Conservation (phyloP, 1,140 invertebrate species). For the Drosophila sp. region DNA sequence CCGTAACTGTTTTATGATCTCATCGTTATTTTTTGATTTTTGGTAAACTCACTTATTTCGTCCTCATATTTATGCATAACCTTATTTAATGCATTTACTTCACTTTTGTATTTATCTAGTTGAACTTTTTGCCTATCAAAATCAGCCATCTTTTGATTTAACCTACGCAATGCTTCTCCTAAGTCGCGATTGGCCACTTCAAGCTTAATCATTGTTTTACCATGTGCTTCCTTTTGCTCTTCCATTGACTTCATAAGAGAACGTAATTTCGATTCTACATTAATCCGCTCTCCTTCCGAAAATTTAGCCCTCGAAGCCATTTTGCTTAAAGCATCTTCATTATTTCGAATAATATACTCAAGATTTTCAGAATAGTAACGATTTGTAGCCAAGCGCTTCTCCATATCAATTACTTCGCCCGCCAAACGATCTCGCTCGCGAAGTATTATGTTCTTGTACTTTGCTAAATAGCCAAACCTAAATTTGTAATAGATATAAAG, state of each 20-base stretch:
- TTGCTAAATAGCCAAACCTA: constrained; percentile 66
- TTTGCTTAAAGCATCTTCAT: constrained; percentile 66
- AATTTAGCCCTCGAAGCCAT: constrained; percentile 49
- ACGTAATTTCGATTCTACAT: constrained; percentile 55
- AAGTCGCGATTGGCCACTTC: constrained; percentile 46
- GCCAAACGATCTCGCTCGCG: constrained; percentile 85
- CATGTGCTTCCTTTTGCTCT: constrained; percentile 54
- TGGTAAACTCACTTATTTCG: constrained; percentile 46
- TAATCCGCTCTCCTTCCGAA: constrained; percentile 49
- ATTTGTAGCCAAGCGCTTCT: constrained; percentile 84
- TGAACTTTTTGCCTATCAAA: constrained; percentile 55
- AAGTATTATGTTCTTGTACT: constrained; percentile 74
- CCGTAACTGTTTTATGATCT: constrained; percentile 51
- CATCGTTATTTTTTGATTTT: constrained; percentile 59
- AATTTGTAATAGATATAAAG: neutral
- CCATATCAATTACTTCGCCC: constrained; percentile 84
- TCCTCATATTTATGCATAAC: constrained; percentile 59
- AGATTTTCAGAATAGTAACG: constrained; percentile 84
- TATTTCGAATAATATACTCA: constrained; percentile 75
- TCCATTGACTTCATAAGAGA: constrained; percentile 54
- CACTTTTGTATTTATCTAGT: constrained; percentile 60
- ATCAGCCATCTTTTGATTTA: constrained; percentile 48
- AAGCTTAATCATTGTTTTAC: constrained; percentile 48
- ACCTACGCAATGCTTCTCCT: constrained; percentile 40
- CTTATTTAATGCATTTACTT: constrained; percentile 47